Evolutionary conservation across 23 tunicate species (phyloP).

Genomic region (Trididemnum clinides): DNA sequence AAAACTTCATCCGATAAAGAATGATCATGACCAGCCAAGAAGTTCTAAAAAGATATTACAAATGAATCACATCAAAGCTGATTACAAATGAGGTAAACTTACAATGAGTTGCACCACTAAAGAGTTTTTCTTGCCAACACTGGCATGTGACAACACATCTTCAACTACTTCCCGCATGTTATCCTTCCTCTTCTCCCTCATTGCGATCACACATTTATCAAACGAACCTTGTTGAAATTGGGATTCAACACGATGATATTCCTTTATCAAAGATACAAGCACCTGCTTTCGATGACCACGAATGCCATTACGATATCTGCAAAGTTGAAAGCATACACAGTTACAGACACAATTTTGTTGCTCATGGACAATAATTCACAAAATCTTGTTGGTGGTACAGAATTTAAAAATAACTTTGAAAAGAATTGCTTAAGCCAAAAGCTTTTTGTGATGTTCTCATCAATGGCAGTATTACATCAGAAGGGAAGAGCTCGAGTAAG

Average conservation of each 20-base stretch:
- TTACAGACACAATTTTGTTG: too few relatives aligned
- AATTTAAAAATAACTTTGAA: too few relatives aligned
- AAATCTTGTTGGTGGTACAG: too few relatives aligned
- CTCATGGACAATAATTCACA: too few relatives aligned
- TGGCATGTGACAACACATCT: constrained; percentile 87
- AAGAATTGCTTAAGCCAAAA: too few relatives aligned
- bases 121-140: constrained; percentile 63
- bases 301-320: constrained; percentile 88
- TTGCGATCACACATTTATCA: constrained; percentile 84
- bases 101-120: constrained; percentile 84
- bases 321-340: background rate
- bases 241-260: constrained; percentile 86
- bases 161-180: constrained; percentile 67
- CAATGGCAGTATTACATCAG: too few relatives aligned
- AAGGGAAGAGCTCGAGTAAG: too few relatives aligned
- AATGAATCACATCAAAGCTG: constrained; percentile 55
- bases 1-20: constrained; percentile 60
- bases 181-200: constrained; percentile 78
- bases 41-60: constrained; percentile 42
- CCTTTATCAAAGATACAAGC: constrained; percentile 58
- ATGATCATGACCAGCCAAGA: constrained; percentile 63
- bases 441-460: too few relatives aligned
- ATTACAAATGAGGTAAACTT: constrained; percentile 67
- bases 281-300: constrained; percentile 90
- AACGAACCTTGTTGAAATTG: constrained; percentile 94